phyloP scores from a whole-genome alignment of 2,888 invertebrate species.

The Aphidius colemani region DNA sequence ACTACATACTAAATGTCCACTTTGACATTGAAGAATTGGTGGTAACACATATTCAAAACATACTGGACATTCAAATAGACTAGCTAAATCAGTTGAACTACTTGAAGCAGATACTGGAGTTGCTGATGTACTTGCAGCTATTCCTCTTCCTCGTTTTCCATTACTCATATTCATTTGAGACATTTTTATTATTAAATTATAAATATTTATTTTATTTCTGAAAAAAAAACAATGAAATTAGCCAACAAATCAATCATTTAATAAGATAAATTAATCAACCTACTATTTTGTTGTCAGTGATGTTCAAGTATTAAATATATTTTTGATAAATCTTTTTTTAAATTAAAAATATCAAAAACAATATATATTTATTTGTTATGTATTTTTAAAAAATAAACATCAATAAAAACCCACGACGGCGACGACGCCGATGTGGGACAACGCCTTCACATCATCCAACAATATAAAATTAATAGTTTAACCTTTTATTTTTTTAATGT shows the following conservation, averaged over 20 bases:
- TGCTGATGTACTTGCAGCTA: conserved; percentile 57
- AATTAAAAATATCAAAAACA: neutral
- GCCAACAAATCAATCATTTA: too few relatives aligned
- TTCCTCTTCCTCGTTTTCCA: conserved; percentile 56
- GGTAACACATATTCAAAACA: conserved; percentile 99
- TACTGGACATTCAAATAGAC: conserved; percentile 93
- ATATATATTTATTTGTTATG: neutral
- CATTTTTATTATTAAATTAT: conserved; percentile 34
- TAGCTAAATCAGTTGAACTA: conserved; percentile 86
- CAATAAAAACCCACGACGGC: conserved; percentile 22
- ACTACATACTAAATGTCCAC: conserved; percentile 97
- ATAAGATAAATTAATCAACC: neutral
- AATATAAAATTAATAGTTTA: neutral
- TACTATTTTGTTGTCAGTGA: neutral
- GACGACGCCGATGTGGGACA: conserved; percentile 23
- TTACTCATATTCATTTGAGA: conserved; percentile 55
- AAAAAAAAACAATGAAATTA: neutral
- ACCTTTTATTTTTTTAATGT: conserved; percentile 14
- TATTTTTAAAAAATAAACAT: conserved; percentile 2
- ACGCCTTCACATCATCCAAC: conserved; percentile 21
- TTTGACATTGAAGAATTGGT: conserved; percentile 97
- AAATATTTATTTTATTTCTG: conserved; percentile 6
- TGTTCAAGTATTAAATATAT: neutral
- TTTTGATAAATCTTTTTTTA: too few relatives aligned
- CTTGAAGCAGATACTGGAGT: conserved; percentile 68